phyloP scores from a whole-genome alignment of 2,113 vertebrate species.

The Myrmecophaga tridactyla region DNA sequence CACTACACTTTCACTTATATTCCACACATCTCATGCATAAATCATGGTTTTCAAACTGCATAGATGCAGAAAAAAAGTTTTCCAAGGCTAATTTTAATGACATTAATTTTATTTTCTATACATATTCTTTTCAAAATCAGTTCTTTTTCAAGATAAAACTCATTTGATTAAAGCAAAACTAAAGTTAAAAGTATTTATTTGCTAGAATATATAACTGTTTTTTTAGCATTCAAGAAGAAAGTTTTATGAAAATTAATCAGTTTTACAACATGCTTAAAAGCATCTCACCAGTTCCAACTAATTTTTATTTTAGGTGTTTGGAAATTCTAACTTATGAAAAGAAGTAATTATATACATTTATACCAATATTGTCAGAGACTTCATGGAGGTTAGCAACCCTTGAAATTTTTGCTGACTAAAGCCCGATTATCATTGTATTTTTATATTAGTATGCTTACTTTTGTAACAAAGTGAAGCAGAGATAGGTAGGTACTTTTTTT shows the following conservation, averaged over 20 bases:
- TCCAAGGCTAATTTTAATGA: neutral
- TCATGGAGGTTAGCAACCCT: neutral
- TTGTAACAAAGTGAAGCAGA: neutral
- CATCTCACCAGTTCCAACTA: neutral
- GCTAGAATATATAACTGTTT: neutral
- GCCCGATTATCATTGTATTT: neutral
- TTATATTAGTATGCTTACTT: neutral
- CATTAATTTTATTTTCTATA: neutral
- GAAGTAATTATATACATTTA: neutral
- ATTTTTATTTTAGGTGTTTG: neutral
- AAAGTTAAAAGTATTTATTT: neutral
- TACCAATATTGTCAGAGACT: neutral
- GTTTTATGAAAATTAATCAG: neutral
- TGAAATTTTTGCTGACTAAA: slow-evolving; percentile 27
- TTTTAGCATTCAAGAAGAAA: neutral
- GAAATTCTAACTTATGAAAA: neutral
- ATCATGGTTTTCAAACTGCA: neutral
- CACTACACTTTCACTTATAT: neutral
- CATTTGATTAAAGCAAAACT: neutral
- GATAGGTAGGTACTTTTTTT: neutral
- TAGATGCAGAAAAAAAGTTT: neutral
- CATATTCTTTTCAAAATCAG: neutral
- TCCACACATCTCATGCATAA: neutral
- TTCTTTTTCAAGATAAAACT: neutral
- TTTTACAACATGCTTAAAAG: slow-evolving; percentile 19